Base-by-base conservation (phyloP, 2,113 vertebrate genomes). In the Colius striatus region DNA sequence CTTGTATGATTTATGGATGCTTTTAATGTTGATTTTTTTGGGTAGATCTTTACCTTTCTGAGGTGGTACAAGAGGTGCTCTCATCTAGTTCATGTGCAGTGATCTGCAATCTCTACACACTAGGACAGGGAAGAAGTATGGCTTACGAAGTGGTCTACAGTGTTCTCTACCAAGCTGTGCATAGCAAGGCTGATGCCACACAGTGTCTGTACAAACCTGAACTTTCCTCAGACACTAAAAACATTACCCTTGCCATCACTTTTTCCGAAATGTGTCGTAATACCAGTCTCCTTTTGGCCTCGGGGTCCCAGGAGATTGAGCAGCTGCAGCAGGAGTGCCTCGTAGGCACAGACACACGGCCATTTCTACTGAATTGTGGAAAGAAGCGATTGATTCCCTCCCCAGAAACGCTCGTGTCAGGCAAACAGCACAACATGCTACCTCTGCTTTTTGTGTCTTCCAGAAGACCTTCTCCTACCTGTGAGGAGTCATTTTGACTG, bases 11-110 rank as follows among this genome's bases (percentile, higher is more conserved):
- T 91, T 78, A 73, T 78, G n/a, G 27, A 75, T 29, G 10, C 17
- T 95, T 91, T 84, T 65, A 88, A 41, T 8, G 27, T 55, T 84
- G 55, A 83, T 87, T 94, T 90, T 87, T 27, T 84, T 41, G 38
- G 36, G 18, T 89, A 68, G 45, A 75, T 5, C 9, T 8, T 78
- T 58, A 45, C 55, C 19, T 9, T 74, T 65, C 45, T 88, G 53
- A 58, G 16, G 30, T 53, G 16, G 15, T 60, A 45, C 6, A 58
- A 76, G 32, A 25, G 43, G 15, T 55, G 14, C 66, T 80, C 54
- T 88, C 43, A 43, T 73, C 19, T 74, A 36, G 25, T 54, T 66
- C 47, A 45, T 51, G 22, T n/a, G 7, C 30, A 65, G 47, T 75
- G 32, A n/a, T 94, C 74, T 84, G 36, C 51, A 94, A 72, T 6